Percentiles rank a stretch among this genome's conserved stretches.
Conservation (phyloP, 2,113 vertebrate species). For the Silurus glanis region DNA sequence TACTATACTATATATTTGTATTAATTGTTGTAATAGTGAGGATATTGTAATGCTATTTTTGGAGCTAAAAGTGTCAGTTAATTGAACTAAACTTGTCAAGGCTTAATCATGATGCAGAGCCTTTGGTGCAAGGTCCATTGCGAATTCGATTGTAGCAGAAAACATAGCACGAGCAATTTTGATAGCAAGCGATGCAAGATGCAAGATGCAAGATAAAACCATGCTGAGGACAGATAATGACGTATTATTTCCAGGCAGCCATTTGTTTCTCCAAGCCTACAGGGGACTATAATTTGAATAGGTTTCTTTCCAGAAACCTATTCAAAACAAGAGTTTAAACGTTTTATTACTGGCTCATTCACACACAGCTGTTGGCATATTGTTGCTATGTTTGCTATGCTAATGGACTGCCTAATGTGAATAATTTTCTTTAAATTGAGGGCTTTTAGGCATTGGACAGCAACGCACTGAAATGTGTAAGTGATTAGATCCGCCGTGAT, state of each 20-base stretch:
- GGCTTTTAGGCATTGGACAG: not conserved
- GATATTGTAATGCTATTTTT: not conserved
- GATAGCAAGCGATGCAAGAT: not conserved
- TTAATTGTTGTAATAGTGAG: not conserved
- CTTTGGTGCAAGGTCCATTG: not conserved
- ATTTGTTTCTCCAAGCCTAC: not conserved
- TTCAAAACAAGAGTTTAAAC: not conserved
- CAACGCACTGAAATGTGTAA: constrained; percentile 3
- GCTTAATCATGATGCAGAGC: not conserved
- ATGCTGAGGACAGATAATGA: constrained; percentile 5
- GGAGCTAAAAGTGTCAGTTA: not conserved
- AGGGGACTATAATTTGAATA: not conserved
- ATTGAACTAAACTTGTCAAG: not conserved
- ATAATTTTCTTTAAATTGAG: not conserved
- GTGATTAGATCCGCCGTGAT: constrained; percentile 16
- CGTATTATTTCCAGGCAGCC: not conserved
- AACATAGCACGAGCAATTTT: constrained; percentile 5
- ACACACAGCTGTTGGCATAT: not conserved
- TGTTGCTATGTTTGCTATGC: not conserved
- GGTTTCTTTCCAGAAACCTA: not conserved
- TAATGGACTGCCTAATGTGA: not conserved
- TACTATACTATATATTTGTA: not conserved
- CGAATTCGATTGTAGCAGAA: constrained; percentile 5
- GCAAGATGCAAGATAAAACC: not conserved
- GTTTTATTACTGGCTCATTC: not conserved